Evolutionary conservation across 2,797 vertebrate species (phyloP), one percentile per base, ranked within the genome.

Genomic region (Enteromius argenteus): DNA sequence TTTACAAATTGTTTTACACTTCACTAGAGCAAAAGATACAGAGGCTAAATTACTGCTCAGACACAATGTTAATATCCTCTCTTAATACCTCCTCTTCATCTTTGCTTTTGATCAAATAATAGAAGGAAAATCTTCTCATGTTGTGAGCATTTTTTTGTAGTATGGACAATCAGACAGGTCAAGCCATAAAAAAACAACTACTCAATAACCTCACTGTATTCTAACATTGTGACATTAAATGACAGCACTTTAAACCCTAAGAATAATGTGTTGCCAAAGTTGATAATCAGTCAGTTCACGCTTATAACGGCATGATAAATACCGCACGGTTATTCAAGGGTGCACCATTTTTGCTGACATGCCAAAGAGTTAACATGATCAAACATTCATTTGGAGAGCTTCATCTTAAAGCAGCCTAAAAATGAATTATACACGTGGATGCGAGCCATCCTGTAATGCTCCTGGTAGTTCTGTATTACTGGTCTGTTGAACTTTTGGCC

Each of bases 401-500:
- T 80, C 69, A 44, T 76, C 73, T 76, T 76, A 68, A 81, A 72
- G 72, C 56, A 83, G 85, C 91, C 80, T 88, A 87, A 86, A 89
- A 80, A 79, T 88, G 89, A 92, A 92, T 91, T 90, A 90, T 89
- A 85, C 88, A 92, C 87, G 91, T 93, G 93, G 94, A 92, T 89
- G 81, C 90, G 90, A 87, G 89, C 72, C 89, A 90, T 90, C 86
- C 92, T 93, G 94, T 94, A 93, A 94, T 91, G 91, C 92, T 88
- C 82, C 89, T 93, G 90, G 93, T 94, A 93, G 93, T 94, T 94
- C 90, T 93, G 92, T 94, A 94, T 95, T 95, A 94, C 89, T 93
- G 94, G 86, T 95, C 93, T 93, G 94, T 93, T 94, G 93, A 94
- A 89, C 92, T 89, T 91, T 92, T 92, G 92, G 93, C 92, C 94